These are phyloP conservation scores for Cyanoramphus novaezelandiae DNA, from an alignment of 2,113 vertebrate genomes.

Conservation along the genomic window DNA sequence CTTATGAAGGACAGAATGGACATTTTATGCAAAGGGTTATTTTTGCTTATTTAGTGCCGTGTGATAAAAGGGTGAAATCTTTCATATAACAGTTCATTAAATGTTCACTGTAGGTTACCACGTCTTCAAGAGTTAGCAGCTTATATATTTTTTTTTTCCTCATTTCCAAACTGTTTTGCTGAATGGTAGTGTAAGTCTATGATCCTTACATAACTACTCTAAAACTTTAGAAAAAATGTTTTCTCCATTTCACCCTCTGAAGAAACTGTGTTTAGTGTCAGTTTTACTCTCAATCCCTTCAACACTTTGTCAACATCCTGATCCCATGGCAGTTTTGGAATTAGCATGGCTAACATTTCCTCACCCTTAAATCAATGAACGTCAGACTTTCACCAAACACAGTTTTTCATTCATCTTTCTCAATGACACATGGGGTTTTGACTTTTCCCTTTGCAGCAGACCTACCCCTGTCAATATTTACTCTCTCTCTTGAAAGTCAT, in stretches of 20 bases:
- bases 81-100: not conserved
- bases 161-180: not conserved
- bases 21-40: not conserved
- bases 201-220: not conserved
- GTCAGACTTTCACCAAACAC: not conserved
- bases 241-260: not conserved
- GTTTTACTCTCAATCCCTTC: not conserved
- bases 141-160: accelerated
- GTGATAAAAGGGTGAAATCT: not conserved
- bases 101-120: not conserved
- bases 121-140: not conserved
- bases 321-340: not conserved
- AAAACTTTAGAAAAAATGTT: not conserved
- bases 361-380: not conserved
- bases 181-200: not conserved
- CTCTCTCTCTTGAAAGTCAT: not conserved
- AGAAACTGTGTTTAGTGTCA: not conserved
- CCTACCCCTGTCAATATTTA: not conserved
- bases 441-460: not conserved
- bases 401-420: not conserved
- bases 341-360: not conserved
- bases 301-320: not conserved
- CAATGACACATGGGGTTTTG: not conserved
- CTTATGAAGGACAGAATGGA: not conserved
- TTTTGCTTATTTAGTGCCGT: not conserved